Evolutionary conservation across 2,888 invertebrate species (phyloP).

Genomic region (Xanthorhoe spadicearia): DNA sequence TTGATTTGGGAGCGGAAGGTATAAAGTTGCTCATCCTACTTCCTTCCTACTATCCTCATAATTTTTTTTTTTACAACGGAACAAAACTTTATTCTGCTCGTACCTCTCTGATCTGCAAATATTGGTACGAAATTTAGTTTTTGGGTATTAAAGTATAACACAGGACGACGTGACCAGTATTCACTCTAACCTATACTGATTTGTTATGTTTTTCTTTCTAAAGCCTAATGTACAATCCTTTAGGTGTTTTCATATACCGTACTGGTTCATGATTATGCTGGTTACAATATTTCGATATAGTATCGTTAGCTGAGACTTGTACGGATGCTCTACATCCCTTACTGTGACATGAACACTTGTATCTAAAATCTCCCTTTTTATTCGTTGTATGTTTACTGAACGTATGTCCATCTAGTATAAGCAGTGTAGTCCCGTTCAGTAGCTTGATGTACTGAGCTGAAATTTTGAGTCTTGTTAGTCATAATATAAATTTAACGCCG

Average conservation of each 20-base stretch:
- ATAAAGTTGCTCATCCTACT: too few species aligned
- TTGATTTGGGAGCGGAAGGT: too few species aligned
- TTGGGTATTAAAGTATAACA: too few species aligned
- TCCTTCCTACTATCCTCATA: too few species aligned
- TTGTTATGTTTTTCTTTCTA: neutral
- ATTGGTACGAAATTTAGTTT: too few species aligned
- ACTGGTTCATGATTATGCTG: slow-evolving; percentile 44
- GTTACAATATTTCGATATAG: slow-evolving; percentile 24
- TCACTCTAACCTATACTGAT: too few species aligned
- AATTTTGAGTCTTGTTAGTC: slow-evolving; percentile 7
- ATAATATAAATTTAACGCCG: too few species aligned
- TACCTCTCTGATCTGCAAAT: too few species aligned
- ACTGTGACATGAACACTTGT: slow-evolving; percentile 50
- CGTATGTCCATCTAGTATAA: slow-evolving; percentile 46
- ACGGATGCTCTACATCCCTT: slow-evolving; percentile 48
- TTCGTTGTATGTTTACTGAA: slow-evolving; percentile 41
- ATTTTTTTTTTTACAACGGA: too few species aligned
- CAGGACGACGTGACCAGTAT: too few species aligned
- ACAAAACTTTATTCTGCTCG: too few species aligned
- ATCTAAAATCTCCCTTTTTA: slow-evolving; percentile 46
- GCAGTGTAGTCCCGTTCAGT: slow-evolving; percentile 38
- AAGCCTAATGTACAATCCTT: slow-evolving; percentile 33
- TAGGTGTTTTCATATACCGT: slow-evolving; percentile 20
- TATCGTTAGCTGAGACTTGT: slow-evolving; percentile 37
- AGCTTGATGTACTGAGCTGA: slow-evolving; percentile 42